phyloP scores from a whole-genome alignment of 2,888 invertebrate genomes.

The Celastrina argiolus region DNA sequence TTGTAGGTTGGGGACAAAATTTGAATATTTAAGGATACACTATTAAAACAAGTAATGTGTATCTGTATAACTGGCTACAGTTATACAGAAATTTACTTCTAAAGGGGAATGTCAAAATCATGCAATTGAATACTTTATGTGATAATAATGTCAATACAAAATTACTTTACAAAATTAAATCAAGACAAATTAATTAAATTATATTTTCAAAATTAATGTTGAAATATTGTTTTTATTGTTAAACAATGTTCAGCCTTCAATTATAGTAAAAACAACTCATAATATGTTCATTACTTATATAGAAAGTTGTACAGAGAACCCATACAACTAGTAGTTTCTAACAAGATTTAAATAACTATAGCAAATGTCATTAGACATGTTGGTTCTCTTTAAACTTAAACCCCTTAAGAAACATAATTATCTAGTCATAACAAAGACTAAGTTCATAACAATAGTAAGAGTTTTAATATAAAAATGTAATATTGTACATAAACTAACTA shows the following conservation, averaged over 20 bases:
- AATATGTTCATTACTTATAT: constrained; percentile 43
- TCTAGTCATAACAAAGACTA: not conserved
- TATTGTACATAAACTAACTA: too few species aligned
- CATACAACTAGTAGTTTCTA: constrained; percentile 40
- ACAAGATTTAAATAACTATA: constrained; percentile 72
- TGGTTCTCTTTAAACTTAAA: constrained; percentile 6
- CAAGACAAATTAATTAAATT: not conserved
- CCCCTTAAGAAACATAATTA: constrained; percentile 6
- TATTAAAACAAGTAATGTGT: not conserved
- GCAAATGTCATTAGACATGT: constrained; percentile 60
- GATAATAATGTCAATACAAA: not conserved
- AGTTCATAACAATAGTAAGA: not conserved
- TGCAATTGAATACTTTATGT: not conserved
- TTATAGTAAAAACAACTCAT: constrained; percentile 43
- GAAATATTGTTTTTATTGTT: not conserved
- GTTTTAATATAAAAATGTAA: too few species aligned
- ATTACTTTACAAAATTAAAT: not conserved
- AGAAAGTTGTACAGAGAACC: constrained; percentile 52
- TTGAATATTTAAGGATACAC: not conserved
- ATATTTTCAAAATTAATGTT: not conserved
- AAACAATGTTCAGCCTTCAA: not conserved
- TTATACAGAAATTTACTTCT: not conserved
- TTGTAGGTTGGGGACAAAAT: not conserved
- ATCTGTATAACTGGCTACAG: too few species aligned
- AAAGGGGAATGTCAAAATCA: not conserved